Evolutionary conservation across 1,140 invertebrate species (phyloP), one percentile per base, ranked within the genome.

Genomic region (Solen grandis): DNA sequence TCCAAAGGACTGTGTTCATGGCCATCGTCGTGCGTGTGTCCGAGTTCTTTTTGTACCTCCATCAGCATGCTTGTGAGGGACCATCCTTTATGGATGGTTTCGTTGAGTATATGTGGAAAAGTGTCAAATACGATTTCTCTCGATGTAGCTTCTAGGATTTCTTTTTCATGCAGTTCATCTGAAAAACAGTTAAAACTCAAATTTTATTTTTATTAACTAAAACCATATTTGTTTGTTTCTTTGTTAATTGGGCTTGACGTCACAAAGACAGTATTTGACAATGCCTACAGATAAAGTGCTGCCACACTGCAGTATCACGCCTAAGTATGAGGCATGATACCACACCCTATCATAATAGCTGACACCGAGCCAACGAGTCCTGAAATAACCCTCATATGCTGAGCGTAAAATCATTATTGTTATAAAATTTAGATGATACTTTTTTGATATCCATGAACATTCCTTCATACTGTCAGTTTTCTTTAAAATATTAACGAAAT

Each of bases 131-230:
- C 73, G 8, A 86, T 83, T 31, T 83, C 80, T 63, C 88, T 87
- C 3, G 89, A 77, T 35, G 80, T 74, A 1, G 84, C 72, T 66
- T 85, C 86, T 29, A 87, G 77, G 19, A 82, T 41, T 46, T 86
- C 75, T 52, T 85, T 86, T 78, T 85, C 83, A 55, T 87, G 74
- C 0, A 90, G 80, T 65, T 89, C 87, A 81, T 89, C 89, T 90
- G 82, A 25, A 84, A 82, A 62, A 41, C 36, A 80, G 19, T 16
- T 4, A 63, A 46, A 59, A 35, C n/a, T n/a, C n/a, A n/a, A n/a
- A n/a, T 46, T 46, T 8, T 46, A 19, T 46, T 46, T 46, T 46
- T 46, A 46, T 10, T 8, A 8, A 46, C 41, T 46, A 8, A 46
- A 46, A n/a, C 19, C 19, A 10, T 46, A 46, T 19, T 46, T 46